Evolutionary conservation across 2,797 vertebrate species (phyloP).

Genomic region (Numenius phaeopus): DNA sequence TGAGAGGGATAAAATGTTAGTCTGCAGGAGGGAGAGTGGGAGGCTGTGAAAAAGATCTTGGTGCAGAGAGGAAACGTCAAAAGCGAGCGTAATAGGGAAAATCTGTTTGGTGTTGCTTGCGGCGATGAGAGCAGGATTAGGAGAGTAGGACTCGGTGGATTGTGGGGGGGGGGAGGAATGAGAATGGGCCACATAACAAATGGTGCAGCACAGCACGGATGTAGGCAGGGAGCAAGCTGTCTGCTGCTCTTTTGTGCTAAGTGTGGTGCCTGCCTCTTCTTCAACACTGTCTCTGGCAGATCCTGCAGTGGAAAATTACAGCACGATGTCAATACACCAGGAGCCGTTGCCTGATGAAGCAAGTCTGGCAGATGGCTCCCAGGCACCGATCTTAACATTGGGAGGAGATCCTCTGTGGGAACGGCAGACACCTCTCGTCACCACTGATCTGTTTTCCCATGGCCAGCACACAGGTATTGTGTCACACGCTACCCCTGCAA

Average conservation of each 20-base stretch:
- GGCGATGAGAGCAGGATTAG: not conserved
- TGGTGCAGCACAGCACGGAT: not conserved
- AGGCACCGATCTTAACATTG: rapidly evolving
- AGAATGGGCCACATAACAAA: not conserved
- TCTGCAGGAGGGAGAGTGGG: slow-evolving; percentile 43
- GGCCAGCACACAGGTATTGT: not conserved
- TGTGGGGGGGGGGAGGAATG: not conserved
- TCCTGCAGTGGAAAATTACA: slow-evolving; percentile 38
- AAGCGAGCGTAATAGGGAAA: not conserved
- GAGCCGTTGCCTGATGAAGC: not conserved
- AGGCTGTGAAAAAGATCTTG: slow-evolving; percentile 11
- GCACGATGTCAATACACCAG: not conserved
- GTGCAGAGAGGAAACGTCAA: not conserved
- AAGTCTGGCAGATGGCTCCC: not conserved
- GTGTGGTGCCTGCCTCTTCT: slow-evolving; percentile 23
- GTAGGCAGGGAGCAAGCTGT: slow-evolving; percentile 46
- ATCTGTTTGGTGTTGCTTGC: not conserved
- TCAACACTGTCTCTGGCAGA: slow-evolving; percentile 5
- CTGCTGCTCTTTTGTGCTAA: slow-evolving; percentile 62
- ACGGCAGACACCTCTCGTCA: not conserved
- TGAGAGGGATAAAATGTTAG: slow-evolving; percentile 8
- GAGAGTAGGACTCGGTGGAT: not conserved
- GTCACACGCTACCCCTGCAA: not conserved
- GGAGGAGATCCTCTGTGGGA: not conserved
- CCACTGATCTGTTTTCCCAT: rapidly evolving